These are phyloP conservation scores for Siderastrea siderea DNA, from an alignment of 92 coral and sea anemone species.

Conservation along the genomic window DNA sequence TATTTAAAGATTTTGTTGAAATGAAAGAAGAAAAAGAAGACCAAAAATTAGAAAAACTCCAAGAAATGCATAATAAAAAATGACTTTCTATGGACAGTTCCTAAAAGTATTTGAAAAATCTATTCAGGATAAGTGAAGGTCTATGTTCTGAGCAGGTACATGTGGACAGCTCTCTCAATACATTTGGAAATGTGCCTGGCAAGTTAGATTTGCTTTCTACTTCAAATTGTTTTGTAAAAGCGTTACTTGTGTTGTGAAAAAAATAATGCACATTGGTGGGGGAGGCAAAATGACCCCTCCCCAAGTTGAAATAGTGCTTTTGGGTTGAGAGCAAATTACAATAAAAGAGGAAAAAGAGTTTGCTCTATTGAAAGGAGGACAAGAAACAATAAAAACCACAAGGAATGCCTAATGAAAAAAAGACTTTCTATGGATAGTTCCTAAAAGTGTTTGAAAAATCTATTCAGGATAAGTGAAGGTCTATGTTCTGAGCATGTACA, in stretches of 20 bases:
- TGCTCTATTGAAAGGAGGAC: too few species aligned
- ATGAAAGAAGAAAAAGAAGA: conserved; percentile 35
- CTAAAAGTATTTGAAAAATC: conserved; percentile 41
- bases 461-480: too few species aligned
- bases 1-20: conserved; percentile 36
- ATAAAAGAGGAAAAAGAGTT: too few species aligned
- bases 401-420: too few species aligned
- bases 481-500: background rate
- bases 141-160: too few species aligned
- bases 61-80: background rate
- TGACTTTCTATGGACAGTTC: background rate
- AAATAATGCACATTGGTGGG: background rate
- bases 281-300: background rate
- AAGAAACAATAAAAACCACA: too few species aligned
- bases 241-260: background rate
- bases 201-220: too few species aligned
- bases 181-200: background rate
- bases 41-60: conserved; percentile 31
- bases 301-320: background rate
- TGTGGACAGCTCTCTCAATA: too few species aligned
- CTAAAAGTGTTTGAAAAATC: background rate
- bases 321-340: background rate
- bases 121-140: background rate
- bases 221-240: too few species aligned
- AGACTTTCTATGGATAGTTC: too few species aligned